A percentile compares a stretch with the other conserved stretches of the same genome.
Conservation (phyloP, 2,797 vertebrate genomes). For the Babyrousa celebensis region DNA sequence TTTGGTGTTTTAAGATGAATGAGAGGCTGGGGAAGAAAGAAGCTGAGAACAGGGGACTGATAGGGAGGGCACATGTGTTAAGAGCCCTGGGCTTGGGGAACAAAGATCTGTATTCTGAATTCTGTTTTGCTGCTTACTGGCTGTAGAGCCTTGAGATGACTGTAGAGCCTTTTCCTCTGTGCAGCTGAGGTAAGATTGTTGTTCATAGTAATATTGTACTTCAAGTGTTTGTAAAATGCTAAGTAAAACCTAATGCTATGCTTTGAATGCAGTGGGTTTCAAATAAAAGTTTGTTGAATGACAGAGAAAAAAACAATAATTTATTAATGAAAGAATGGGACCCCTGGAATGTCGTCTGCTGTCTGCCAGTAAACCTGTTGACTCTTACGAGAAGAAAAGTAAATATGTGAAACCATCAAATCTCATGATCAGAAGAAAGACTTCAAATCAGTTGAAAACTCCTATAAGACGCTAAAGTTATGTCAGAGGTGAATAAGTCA, state of each 20-base stretch:
- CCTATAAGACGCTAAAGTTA: neutral
- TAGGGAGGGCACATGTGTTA: neutral
- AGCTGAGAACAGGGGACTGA: too few species aligned
- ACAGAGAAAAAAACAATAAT: neutral
- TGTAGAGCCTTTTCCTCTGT: neutral
- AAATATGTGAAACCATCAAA: neutral
- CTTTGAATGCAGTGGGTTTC: neutral
- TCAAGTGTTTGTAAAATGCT: neutral
- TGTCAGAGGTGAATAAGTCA: slow-evolving; percentile 67
- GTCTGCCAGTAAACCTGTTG: slow-evolving; percentile 20
- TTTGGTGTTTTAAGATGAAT: neutral
- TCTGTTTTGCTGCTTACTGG: neutral
- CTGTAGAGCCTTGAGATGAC: neutral
- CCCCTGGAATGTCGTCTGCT: neutral
- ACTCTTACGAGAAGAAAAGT: neutral
- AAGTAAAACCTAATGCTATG: neutral
- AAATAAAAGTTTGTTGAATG: slow-evolving; percentile 36
- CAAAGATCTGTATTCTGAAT: neutral
- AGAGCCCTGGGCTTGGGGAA: neutral
- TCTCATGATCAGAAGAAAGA: slow-evolving; percentile 57
- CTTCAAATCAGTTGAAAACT: slow-evolving; percentile 9
- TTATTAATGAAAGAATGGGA: slow-evolving; percentile 29
- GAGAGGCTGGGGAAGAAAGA: neutral
- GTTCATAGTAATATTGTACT: neutral
- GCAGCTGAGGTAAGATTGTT: neutral